These are phyloP conservation scores for Sceliomorpha sp. DNA, from an alignment of 2,888 invertebrate species.

Conservation along the genomic window DNA sequence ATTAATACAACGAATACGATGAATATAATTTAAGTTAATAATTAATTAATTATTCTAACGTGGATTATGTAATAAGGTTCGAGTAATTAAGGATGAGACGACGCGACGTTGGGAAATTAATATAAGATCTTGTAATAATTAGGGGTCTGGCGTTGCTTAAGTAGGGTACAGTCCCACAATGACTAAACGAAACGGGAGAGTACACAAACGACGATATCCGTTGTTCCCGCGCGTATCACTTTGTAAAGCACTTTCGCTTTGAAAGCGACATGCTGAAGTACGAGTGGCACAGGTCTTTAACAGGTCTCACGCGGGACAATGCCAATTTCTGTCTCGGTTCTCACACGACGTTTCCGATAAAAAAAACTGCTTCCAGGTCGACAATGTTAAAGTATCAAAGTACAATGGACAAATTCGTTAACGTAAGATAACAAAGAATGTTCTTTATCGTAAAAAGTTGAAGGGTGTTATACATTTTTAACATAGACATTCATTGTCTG, in stretches of 20 bases:
- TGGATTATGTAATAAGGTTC: too few relatives aligned
- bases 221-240: constrained; percentile 51
- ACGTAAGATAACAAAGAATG: too few relatives aligned
- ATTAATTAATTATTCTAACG: too few relatives aligned
- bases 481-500: too few relatives aligned
- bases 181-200: constrained; percentile 20
- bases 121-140: too few relatives aligned
- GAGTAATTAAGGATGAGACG: too few relatives aligned
- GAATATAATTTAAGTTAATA: too few relatives aligned
- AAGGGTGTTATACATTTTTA: too few relatives aligned
- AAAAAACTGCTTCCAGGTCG: constrained; percentile 2
- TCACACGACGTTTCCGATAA: constrained; percentile 15
- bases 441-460: too few relatives aligned
- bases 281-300: constrained; percentile 20
- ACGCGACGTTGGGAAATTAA: too few relatives aligned
- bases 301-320: constrained; percentile 19
- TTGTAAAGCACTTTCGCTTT: constrained; percentile 47
- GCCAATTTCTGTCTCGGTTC: constrained; percentile 16
- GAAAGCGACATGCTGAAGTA: constrained; percentile 31
- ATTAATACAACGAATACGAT: too few relatives aligned
- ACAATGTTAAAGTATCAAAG: constrained; percentile 7
- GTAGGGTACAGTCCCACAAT: constrained; percentile 12
- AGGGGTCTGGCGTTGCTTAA: too few relatives aligned
- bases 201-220: constrained; percentile 36
- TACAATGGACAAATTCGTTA: constrained; percentile 12